Conservation (phyloP, 2,797 vertebrate genomes). For the Falco berigora region DNA sequence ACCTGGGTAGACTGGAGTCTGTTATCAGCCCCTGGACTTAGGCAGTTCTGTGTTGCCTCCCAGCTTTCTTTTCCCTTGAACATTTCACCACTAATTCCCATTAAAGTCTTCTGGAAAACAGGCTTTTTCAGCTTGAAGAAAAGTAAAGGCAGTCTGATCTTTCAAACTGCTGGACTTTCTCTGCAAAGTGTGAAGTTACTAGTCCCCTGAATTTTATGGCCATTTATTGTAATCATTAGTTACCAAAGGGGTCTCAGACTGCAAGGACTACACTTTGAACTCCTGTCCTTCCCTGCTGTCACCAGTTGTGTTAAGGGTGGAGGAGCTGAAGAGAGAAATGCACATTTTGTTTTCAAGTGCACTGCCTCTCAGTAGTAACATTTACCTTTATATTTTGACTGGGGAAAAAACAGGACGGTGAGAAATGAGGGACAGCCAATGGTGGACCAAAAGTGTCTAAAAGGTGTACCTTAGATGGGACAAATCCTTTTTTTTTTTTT, state of each 20-base stretch:
- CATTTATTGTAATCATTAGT: background rate
- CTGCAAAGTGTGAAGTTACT: background rate
- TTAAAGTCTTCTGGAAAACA: background rate
- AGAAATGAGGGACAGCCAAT: background rate
- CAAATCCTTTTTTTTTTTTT: background rate
- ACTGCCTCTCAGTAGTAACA: background rate
- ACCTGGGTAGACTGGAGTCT: background rate
- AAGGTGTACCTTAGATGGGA: background rate
- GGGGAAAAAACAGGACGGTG: background rate
- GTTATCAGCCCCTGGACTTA: constrained; percentile 19
- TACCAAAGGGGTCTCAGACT: background rate
- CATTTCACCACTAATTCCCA: background rate
- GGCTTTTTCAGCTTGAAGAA: background rate
- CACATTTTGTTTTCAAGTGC: background rate
- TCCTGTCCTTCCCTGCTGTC: background rate
- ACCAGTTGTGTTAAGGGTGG: background rate
- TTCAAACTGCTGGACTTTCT: background rate
- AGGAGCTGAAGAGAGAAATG: background rate
- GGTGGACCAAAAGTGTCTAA: background rate
- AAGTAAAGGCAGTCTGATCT: background rate
- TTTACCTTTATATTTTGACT: background rate
- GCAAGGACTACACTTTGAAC: background rate
- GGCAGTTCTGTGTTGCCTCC: constrained; percentile 12
- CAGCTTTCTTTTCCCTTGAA: constrained; percentile 14
- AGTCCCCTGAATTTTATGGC: background rate